Evolutionary conservation across 2,888 invertebrate genomes (phyloP), one percentile per base, ranked within the genome.

Genomic region (Cosmia trapezina): DNA sequence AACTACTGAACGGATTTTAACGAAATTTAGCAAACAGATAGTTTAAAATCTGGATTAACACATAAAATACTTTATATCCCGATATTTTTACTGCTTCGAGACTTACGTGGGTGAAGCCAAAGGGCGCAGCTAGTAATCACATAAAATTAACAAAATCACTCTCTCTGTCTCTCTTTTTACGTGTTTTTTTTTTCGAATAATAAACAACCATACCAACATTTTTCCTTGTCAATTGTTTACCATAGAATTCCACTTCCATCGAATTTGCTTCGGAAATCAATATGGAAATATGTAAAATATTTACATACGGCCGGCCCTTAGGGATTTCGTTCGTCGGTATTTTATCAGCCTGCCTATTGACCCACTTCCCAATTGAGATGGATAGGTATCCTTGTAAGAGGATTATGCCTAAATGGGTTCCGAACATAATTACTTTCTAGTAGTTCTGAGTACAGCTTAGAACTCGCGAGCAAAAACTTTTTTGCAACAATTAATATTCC

Each of bases 211-310:
- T n/a, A 51, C 54, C 59, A 69, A 66, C 68, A 66, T 75, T 60
- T 82, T 82, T 82, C 68, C 82, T 82, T 70, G 82, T 78, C 80
- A 75, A 75, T 82, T 82, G 68, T 81, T 81, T 82, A 78, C 78
- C 82, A 81, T 81, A 80, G 73, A 80, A 70, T 65, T n/a, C 78
- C 59, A 67, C 51, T 81, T 68, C 65, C 68, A 51, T 66, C 54
- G 70, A 82, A 71, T 82, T 82, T 81, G 68, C 64, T 74, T 51
- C 70, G 65, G 68, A 75, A 81, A 81, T 81, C 80, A 82, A 81
- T 81, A 82, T 82, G 80, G 75, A 75, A 81, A 81, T 82, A 82
- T 82, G 78, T 82, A 68, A 74, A 81, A 75, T 81, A 82, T 82
- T 81, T 82, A 81, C 80, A 78, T 82, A 78, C 67, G 61, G 45